Evolutionary conservation across 2,888 invertebrate genomes (phyloP), one percentile per base, ranked within the genome.

Genomic region (Apoda limacodes): DNA sequence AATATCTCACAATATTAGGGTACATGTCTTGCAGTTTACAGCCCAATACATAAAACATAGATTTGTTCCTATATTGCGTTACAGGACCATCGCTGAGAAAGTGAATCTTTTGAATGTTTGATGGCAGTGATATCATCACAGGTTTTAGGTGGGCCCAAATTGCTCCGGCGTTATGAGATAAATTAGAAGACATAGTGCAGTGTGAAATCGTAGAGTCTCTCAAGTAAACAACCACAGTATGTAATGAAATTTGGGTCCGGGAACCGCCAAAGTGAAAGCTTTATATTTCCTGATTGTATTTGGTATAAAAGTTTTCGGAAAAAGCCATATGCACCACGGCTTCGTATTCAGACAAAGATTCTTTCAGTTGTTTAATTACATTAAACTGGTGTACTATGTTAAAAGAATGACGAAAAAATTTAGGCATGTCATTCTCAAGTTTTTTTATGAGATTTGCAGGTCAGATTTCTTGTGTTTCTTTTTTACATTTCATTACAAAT

Each of bases 301-400:
- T n/a, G n/a, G n/a, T n/a, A n/a, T n/a, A 35, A 43, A 50, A 64
- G 32, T 66, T 67, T 46, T 65, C 61, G 2, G 50, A 45, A 41
- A 70, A 66, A 35, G 66, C 50, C 42, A 48, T 44, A 30, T 46
- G 44, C 11, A 50, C 34, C 3, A 40, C 13, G 22, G 28, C 40
- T 19, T 44, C 39, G 11, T 35, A 29, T 26, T 45, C 44, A 13
- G 38, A 27, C 6, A 47, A 30, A 22, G 39, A 39, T 6, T 40
- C 25, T 28, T 42, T 41, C 19, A 32, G 11, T 29, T 28, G 9
- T 15, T 32, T 34, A 9, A 39, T 32, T 5, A 19, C 29, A 19
- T 32, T 31, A 28, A 56, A 56, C 15, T 50, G 46, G 27, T 42
- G 34, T n/a, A 38, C 19, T 5, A 40, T 43, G 35, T 36, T 28